Evolutionary conservation across 2,888 invertebrate genomes (phyloP).

Genomic region (Pterostichus niger): DNA sequence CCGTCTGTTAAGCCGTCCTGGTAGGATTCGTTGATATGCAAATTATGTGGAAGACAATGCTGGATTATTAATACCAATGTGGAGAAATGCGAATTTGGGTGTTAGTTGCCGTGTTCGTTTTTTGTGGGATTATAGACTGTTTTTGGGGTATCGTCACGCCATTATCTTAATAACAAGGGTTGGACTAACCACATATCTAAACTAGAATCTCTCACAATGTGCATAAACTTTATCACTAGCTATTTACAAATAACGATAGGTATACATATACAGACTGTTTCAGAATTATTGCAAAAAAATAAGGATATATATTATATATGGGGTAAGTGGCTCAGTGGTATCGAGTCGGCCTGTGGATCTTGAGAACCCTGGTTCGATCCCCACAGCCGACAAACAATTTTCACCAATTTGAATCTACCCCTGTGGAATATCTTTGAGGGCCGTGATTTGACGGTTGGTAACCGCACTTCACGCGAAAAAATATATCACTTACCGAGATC

Average conservation of each 20-base stretch:
- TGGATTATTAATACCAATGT: constrained; percentile 39
- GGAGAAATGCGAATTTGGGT: not conserved
- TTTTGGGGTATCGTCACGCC: not conserved
- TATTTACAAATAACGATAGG: not conserved
- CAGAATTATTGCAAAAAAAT: too few species aligned
- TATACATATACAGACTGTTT: too few species aligned
- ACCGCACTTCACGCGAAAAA: too few species aligned
- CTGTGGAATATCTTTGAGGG: too few species aligned
- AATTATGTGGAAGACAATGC: constrained; percentile 9
- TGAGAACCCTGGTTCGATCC: too few species aligned
- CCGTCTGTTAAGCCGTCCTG: constrained; percentile 4
- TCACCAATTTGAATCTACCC: too few species aligned
- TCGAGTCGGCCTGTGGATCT: too few species aligned
- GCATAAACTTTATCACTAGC: not conserved
- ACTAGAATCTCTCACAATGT: not conserved
- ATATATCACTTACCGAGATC: too few species aligned
- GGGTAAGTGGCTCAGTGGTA: too few species aligned
- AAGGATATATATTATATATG: too few species aligned
- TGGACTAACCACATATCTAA: not conserved
- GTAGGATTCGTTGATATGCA: constrained; percentile 7
- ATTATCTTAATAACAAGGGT: constrained; percentile 2
- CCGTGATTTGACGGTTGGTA: too few species aligned
- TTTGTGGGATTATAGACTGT: not conserved
- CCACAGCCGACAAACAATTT: too few species aligned
- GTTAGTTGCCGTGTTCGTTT: not conserved